Evolutionary conservation across 35 echinoderm and acorn worm species (phyloP).

Genomic region (Ophioderma brevispina): DNA sequence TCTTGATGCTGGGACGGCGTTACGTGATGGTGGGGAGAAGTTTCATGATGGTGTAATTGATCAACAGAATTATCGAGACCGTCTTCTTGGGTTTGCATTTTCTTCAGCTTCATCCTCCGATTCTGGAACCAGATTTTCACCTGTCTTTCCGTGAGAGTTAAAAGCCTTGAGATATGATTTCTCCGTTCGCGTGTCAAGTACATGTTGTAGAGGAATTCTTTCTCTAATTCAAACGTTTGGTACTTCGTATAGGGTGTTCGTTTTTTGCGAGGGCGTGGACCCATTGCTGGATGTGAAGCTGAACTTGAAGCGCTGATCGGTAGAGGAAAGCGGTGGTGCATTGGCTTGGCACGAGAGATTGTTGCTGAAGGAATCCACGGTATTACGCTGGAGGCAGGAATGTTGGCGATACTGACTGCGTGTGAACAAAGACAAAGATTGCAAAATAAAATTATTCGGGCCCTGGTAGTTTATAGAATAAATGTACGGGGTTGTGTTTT

Average conservation of each 20-base stretch:
- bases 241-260: conserved; percentile 97
- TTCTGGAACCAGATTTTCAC: conserved; percentile 99
- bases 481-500: no score
- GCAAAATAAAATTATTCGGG: no score
- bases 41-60: background rate
- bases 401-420: background rate
- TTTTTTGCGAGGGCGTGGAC: conserved; percentile 82
- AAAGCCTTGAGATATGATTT: conserved; percentile 80
- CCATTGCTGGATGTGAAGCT: background rate
- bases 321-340: no score
- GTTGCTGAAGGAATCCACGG: background rate
- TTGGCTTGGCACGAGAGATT: background rate
- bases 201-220: conserved; percentile 99
- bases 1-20: background rate
- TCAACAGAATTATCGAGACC: background rate
- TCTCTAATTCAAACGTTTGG: conserved; percentile 98
- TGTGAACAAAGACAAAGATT: background rate
- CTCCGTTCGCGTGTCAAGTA: conserved; percentile 91
- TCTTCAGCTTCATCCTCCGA: conserved; percentile 97
- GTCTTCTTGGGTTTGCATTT: conserved; percentile 85
- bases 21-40: background rate
- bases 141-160: conserved; percentile 88
- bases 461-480: no score
- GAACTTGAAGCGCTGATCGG: conserved; percentile 23
- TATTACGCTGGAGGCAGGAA: background rate